Evolutionary conservation across 2,113 vertebrate species (phyloP).

Genomic region (Desmodus rotundus): DNA sequence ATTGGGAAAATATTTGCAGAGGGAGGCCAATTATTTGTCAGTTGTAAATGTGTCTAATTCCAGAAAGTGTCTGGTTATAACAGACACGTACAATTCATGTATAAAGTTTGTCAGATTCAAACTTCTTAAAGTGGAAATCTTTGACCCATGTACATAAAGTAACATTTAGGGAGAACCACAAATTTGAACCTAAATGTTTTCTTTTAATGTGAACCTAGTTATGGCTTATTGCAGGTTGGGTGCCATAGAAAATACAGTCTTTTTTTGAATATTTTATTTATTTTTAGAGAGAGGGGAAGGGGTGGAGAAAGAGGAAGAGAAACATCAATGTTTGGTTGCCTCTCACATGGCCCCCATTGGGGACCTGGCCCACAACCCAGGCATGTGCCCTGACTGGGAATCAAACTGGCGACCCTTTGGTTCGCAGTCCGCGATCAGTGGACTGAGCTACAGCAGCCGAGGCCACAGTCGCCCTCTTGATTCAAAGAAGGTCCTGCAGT

Average conservation of each 20-base stretch:
- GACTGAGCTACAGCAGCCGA: too few species aligned
- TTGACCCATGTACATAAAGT: neutral
- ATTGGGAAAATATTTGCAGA: neutral
- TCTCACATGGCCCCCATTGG: too few species aligned
- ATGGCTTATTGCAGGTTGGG: neutral
- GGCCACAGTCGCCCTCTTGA: neutral
- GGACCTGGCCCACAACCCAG: too few species aligned
- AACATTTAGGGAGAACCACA: neutral
- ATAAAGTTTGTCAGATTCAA: neutral
- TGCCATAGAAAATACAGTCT: neutral
- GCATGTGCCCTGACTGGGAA: too few species aligned
- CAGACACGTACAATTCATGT: neutral
- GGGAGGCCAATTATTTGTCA: constrained; percentile 1
- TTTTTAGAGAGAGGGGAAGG: too few species aligned
- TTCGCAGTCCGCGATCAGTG: too few species aligned
- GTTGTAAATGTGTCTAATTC: neutral
- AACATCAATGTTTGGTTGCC: too few species aligned
- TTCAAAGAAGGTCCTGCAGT: neutral
- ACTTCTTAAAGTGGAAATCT: neutral
- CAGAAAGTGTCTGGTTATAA: neutral
- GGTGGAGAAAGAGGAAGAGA: too few species aligned
- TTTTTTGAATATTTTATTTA: too few species aligned
- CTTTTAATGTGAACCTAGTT: neutral
- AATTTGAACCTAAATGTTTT: neutral
- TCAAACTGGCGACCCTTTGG: too few species aligned